These are phyloP conservation scores for Zelleria hepariella DNA, from an alignment of 2,888 invertebrate species.

Conservation along the genomic window DNA sequence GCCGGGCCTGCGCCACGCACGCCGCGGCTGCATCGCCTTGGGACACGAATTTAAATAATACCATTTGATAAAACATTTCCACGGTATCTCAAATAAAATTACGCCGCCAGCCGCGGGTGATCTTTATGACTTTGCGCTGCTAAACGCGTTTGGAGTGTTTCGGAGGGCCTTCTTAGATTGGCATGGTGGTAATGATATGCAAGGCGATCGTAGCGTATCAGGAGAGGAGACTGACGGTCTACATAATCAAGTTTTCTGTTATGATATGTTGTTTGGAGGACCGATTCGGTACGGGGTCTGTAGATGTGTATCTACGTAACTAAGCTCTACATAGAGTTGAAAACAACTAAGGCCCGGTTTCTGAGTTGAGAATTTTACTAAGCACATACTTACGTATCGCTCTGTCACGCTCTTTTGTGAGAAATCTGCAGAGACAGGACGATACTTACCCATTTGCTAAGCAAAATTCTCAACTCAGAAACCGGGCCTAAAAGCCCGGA, in stretches of 20 bases:
- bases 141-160: neutral
- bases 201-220: slow-evolving; percentile 1
- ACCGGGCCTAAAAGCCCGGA: no score
- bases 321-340: neutral
- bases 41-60: slow-evolving; percentile 41
- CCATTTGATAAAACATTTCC: slow-evolving; percentile 34
- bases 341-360: no score
- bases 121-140: neutral
- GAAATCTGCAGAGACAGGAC: no score
- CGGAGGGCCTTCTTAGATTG: neutral
- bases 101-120: slow-evolving; percentile 15
- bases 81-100: slow-evolving; percentile 25
- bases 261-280: neutral
- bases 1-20: neutral
- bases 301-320: no score
- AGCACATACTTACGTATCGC: no score
- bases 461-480: no score
- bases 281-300: no score
- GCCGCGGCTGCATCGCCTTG: slow-evolving; percentile 16
- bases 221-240: neutral
- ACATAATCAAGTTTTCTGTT: neutral
- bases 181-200: neutral
- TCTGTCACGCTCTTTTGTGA: no score
- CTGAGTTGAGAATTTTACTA: no score
- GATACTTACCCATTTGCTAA: no score